Evolutionary conservation across 2,113 vertebrate genomes (phyloP), one percentile per base, ranked within the genome.

Genomic region (Apaloderma vittatum): DNA sequence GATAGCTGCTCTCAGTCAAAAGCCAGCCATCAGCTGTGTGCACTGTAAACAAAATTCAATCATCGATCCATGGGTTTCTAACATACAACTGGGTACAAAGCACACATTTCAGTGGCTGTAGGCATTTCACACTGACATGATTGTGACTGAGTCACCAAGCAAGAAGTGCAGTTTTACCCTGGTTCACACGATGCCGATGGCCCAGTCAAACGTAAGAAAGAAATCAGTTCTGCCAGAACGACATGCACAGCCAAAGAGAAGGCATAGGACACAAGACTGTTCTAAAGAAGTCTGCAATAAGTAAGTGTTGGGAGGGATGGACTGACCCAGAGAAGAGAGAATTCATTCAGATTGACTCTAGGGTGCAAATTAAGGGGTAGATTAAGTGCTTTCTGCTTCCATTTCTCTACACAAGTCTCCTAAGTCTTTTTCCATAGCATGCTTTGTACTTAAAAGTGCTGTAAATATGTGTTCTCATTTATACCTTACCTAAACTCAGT

Each of bases 191-290:
- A 5, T 11, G 22, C 22, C 59, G 65, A 82, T 13, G 24, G 7
- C 21, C 66, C 57, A 88, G 51, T 6, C 29, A 85, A 67, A 92
- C 17, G 9, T 9, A 79, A 88, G 62, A 15, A 75, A 65, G 45
- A 92, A 59, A 88, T 75, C 49, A 86, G 17, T 82, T 92, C 88
- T 94, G 45, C 74, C 6, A 8, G 68, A 76, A 84, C 58, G 46
- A 83, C 27, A 70, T 3, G 29, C 10, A 73, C 19, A 81, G 46
- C 3, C 48, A 43, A 51, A 48, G 45, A 88, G 37, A 88, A 90
- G 49, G 65, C 48, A 67, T 2, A 81, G 34, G 45, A 81, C 8
- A 30, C 57, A 63, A 63, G 36, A 71, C 26, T 30, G 43, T 17
- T 75, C 62, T 90, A 45, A 81, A 74, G 45, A 88, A 65, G 36